A percentile compares a stretch with the other conserved stretches of the same genome.
phyloP scores from a whole-genome alignment of 2,888 invertebrate species.

The Oegoconia quadripuncta region DNA sequence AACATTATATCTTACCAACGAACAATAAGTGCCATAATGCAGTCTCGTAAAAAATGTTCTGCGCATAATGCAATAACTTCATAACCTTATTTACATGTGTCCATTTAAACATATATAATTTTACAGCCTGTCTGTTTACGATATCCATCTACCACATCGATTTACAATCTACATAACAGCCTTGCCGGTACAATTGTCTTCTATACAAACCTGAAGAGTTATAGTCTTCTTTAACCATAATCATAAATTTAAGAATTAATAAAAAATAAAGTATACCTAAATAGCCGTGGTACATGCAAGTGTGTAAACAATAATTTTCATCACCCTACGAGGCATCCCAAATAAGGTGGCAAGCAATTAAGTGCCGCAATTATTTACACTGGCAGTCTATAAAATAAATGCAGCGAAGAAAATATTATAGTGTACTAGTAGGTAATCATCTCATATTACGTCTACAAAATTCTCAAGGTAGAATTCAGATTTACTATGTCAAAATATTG shows the following conservation, averaged over 20 bases:
- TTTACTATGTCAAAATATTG: no score
- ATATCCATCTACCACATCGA: not conserved
- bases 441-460: no score
- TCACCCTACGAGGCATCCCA: constrained; percentile 1
- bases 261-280: constrained; percentile 9
- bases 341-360: constrained; percentile 13
- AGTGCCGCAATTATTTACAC: constrained; percentile 7
- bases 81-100: no score
- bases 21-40: no score
- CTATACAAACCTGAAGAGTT: constrained; percentile 6
- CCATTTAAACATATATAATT: not conserved
- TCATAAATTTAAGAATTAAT: constrained; percentile 10
- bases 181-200: not conserved
- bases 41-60: no score
- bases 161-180: not conserved
- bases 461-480: no score
- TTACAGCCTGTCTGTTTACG: not conserved
- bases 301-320: constrained; percentile 8
- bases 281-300: constrained; percentile 6
- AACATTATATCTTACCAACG: no score
- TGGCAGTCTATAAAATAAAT: not conserved
- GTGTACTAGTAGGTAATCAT: no score
- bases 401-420: not conserved
- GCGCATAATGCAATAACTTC: no score
- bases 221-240: constrained; percentile 4